Evolutionary conservation across 1,140 invertebrate species (phyloP).

Genomic region (Brachionus angularis): DNA sequence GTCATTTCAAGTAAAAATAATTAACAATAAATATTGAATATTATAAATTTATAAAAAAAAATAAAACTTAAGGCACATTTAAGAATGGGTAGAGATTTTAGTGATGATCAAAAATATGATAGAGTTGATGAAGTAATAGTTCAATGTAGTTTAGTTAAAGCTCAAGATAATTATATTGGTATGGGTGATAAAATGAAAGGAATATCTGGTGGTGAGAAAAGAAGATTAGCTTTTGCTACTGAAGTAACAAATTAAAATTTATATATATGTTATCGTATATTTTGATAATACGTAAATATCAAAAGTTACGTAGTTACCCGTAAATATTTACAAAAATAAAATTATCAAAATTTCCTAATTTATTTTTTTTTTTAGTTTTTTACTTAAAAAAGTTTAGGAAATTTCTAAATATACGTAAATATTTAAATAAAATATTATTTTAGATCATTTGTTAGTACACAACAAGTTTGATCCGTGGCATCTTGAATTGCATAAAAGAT

Average conservation of each 20-base stretch:
- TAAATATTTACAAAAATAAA: too few species aligned
- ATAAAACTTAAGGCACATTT: slow-evolving; percentile 66
- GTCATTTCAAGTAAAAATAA: slow-evolving; percentile 71
- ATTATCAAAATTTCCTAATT: too few species aligned
- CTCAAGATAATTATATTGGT: slow-evolving; percentile 34
- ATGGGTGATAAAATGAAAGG: slow-evolving; percentile 68
- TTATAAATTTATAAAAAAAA: background rate
- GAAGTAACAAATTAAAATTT: slow-evolving; percentile 68
- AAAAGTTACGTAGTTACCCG: too few species aligned
- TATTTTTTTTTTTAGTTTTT: too few species aligned
- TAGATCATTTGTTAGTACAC: too few species aligned
- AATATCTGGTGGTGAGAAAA: slow-evolving; percentile 92
- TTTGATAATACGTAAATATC: too few species aligned
- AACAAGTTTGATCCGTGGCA: too few species aligned
- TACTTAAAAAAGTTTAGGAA: too few species aligned
- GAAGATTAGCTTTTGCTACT: slow-evolving; percentile 87
- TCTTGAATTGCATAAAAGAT: too few species aligned
- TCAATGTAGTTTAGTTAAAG: slow-evolving; percentile 30
- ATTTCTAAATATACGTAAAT: too few species aligned
- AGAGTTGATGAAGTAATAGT: slow-evolving; percentile 58
- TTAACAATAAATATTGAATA: slow-evolving; percentile 9
- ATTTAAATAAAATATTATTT: too few species aligned
- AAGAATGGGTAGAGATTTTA: slow-evolving; percentile 19
- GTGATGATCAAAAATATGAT: slow-evolving; percentile 61
- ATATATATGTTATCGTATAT: too few species aligned